phyloP scores from a whole-genome alignment of 2,888 invertebrate species.

The Andrena dorsata region DNA sequence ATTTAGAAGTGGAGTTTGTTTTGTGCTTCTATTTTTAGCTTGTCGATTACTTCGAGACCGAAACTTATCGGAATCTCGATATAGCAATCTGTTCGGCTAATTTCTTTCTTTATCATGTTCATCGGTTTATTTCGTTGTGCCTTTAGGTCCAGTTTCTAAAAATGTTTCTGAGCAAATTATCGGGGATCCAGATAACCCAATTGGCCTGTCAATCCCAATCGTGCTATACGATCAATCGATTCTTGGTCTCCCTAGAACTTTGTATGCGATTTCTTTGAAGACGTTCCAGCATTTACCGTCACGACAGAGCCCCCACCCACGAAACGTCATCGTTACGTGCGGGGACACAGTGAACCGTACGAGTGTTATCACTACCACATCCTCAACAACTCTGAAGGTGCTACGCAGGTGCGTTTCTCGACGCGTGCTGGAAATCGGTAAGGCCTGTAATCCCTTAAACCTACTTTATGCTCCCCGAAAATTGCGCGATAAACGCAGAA shows the following conservation, averaged over 20 bases:
- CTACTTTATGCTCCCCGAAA: slow-evolving; percentile 23
- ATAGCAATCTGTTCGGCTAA: no score
- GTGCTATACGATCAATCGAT: neutral
- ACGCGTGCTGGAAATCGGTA: slow-evolving; percentile 35
- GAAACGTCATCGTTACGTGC: slow-evolving; percentile 11
- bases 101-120: no score
- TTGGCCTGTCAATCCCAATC: neutral
- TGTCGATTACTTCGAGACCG: no score
- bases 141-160: no score
- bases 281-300: slow-evolving; percentile 3
- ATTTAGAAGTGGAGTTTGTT: no score
- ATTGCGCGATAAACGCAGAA: slow-evolving; percentile 4
- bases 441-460: slow-evolving; percentile 46
- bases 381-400: slow-evolving; percentile 58
- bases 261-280: neutral
- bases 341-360: slow-evolving; percentile 5
- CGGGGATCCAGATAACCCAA: no score
- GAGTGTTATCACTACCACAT: slow-evolving; percentile 37
- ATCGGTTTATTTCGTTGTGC: no score
- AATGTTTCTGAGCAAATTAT: no score
- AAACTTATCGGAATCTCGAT: no score
- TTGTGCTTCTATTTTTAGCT: no score
- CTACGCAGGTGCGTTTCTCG: slow-evolving; percentile 53
- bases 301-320: slow-evolving; percentile 13
- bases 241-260: neutral